Percentiles rank a stretch among this genome's conserved stretches.
These are phyloP conservation scores for Paralichthys olivaceus DNA, from an alignment of 2,113 vertebrate species.

Conservation along the genomic window DNA sequence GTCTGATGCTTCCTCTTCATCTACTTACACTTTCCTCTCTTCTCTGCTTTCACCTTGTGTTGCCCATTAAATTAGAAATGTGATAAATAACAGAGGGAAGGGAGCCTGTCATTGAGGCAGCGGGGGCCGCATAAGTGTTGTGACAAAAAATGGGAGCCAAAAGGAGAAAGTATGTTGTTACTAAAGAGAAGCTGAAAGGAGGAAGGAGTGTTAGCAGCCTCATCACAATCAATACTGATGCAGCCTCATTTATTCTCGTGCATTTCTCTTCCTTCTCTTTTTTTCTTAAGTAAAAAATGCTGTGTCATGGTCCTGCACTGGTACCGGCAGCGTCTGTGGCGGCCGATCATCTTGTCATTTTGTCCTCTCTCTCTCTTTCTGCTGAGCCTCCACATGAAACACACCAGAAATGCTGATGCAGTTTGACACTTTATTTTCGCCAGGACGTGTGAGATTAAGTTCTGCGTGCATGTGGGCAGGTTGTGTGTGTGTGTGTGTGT, in stretches of 20 bases:
- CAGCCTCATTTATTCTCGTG: background rate
- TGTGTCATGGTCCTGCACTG: slow-evolving; percentile 32
- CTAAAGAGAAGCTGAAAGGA: slow-evolving; percentile 42
- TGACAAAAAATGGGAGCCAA: slow-evolving; percentile 2
- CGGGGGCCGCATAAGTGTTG: background rate
- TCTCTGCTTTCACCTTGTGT: background rate
- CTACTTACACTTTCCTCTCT: background rate
- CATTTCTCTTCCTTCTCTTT: background rate
- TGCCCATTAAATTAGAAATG: too few species aligned
- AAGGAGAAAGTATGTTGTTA: background rate
- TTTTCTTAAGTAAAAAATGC: slow-evolving; percentile 16
- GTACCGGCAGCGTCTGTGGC: slow-evolving; percentile 19
- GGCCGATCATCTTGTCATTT: slow-evolving; percentile 16
- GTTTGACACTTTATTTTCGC: slow-evolving; percentile 24
- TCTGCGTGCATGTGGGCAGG: background rate
- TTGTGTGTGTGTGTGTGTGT: background rate
- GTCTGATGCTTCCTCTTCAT: background rate
- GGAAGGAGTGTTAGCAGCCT: slow-evolving; percentile 19
- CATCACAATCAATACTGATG: slow-evolving; percentile 6
- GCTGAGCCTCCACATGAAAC: slow-evolving; percentile 23
- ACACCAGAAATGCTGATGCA: slow-evolving; percentile 45
- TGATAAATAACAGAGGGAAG: background rate
- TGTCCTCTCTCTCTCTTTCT: slow-evolving; percentile 50
- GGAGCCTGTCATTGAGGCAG: background rate
- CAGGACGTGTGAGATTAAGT: slow-evolving; percentile 23